Conservation (phyloP, 2,797 vertebrate species). For the Acanthurus tractus region DNA sequence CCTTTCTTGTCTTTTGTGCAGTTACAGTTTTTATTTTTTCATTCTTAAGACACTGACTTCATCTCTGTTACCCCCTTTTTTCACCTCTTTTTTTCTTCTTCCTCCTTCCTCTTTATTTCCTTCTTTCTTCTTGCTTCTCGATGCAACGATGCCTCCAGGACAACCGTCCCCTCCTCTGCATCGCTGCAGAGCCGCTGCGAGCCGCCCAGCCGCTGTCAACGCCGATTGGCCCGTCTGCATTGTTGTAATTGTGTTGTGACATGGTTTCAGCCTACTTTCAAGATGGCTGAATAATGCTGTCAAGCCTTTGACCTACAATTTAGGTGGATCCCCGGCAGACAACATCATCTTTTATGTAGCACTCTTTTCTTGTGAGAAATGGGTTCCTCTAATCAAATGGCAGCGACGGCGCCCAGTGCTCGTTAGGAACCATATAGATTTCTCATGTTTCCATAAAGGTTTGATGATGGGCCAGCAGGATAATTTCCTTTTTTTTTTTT, state of each 20-base stretch:
- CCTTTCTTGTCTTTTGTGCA: constrained; percentile 11
- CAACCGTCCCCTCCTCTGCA: constrained; percentile 54
- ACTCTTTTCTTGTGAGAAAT: constrained; percentile 37
- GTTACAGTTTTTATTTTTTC: constrained; percentile 17
- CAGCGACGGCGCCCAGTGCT: constrained; percentile 62
- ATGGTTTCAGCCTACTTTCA: constrained; percentile 62
- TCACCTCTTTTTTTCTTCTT: background rate
- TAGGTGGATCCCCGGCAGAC: constrained; percentile 42
- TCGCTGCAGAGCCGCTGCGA: constrained; percentile 33
- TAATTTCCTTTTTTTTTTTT: constrained; percentile 59
- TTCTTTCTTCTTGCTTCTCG: constrained; percentile 23
- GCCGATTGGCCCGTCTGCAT: constrained; percentile 39
- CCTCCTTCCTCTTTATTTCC: background rate
- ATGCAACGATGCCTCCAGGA: constrained; percentile 25
- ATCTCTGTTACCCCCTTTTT: background rate
- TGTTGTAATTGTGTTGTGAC: constrained; percentile 64
- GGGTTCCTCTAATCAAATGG: constrained; percentile 75
- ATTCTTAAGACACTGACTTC: background rate
- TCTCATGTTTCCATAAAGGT: constrained; percentile 57
- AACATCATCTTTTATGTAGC: constrained; percentile 52
- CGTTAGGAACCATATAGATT: constrained; percentile 77
- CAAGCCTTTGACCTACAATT: constrained; percentile 70
- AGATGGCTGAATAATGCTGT: constrained; percentile 65
- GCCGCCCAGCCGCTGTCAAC: constrained; percentile 45
- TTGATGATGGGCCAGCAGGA: constrained; percentile 59